phyloP scores from a whole-genome alignment of 2,888 invertebrate genomes.

The Xanthorhoe spadicearia region DNA sequence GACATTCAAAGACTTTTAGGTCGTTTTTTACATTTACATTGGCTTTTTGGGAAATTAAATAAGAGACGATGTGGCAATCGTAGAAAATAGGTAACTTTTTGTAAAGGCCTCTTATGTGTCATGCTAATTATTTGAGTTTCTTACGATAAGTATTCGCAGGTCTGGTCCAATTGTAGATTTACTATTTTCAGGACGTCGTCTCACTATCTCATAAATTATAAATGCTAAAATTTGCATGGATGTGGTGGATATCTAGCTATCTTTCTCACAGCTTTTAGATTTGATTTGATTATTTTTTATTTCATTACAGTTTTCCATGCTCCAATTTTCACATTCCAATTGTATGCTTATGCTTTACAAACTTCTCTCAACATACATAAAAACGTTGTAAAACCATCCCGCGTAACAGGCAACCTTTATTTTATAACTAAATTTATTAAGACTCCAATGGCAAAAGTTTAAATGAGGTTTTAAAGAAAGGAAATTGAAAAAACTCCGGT shows the following conservation, averaged over 20 bases:
- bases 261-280: too few relatives aligned
- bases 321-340: background rate
- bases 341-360: background rate
- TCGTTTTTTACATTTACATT: background rate
- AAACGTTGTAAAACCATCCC: constrained; percentile 15
- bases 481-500: constrained; percentile 59
- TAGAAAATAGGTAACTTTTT: background rate
- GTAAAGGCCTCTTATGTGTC: background rate
- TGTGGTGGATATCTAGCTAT: too few relatives aligned
- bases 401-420: constrained; percentile 36
- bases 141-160: background rate
- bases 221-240: too few relatives aligned
- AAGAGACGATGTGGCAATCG: background rate
- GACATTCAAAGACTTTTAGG: background rate
- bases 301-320: too few relatives aligned
- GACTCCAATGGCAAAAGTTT: constrained; percentile 30
- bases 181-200: background rate
- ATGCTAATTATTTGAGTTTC: background rate
- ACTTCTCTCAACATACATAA: background rate
- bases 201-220: too few relatives aligned
- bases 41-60: background rate
- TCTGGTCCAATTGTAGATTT: background rate
- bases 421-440: constrained; percentile 40
- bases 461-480: constrained; percentile 49
- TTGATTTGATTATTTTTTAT: too few relatives aligned